phyloP scores from a whole-genome alignment of 2,797 vertebrate genomes.

The Delichon dasypus region DNA sequence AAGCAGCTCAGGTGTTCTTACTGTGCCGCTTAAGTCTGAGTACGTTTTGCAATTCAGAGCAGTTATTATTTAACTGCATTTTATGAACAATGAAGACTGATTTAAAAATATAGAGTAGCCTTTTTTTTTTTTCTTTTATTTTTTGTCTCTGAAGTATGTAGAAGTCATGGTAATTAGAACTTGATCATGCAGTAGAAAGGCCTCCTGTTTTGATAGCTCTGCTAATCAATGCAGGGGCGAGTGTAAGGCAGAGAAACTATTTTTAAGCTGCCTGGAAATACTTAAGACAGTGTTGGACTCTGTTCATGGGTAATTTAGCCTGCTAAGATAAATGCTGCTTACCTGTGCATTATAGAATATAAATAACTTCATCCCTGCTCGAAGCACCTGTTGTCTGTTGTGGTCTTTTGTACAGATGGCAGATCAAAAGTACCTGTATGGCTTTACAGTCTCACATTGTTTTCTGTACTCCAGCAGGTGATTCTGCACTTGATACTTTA shows the following conservation, averaged over 20 bases:
- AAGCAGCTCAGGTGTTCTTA: background rate
- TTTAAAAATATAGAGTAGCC: background rate
- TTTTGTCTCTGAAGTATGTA: background rate
- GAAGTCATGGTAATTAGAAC: background rate
- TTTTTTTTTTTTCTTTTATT: background rate
- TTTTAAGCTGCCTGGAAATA: background rate
- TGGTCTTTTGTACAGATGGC: background rate
- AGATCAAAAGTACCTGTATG: background rate
- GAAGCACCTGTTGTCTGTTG: background rate
- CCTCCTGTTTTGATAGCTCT: background rate
- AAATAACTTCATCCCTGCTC: background rate
- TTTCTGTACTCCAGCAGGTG: background rate
- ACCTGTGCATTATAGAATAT: background rate
- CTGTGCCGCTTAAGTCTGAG: background rate
- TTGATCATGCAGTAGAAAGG: background rate
- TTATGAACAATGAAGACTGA: background rate
- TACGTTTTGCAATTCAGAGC: background rate
- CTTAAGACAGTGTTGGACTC: background rate
- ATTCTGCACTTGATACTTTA: background rate
- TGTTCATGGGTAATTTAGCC: background rate
- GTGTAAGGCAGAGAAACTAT: background rate
- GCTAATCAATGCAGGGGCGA: background rate
- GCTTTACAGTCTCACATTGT: background rate
- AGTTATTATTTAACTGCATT: background rate
- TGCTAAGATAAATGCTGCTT: background rate